These are phyloP conservation scores for Tridacna crocea DNA, from an alignment of 2,888 invertebrate genomes.

Conservation along the genomic window DNA sequence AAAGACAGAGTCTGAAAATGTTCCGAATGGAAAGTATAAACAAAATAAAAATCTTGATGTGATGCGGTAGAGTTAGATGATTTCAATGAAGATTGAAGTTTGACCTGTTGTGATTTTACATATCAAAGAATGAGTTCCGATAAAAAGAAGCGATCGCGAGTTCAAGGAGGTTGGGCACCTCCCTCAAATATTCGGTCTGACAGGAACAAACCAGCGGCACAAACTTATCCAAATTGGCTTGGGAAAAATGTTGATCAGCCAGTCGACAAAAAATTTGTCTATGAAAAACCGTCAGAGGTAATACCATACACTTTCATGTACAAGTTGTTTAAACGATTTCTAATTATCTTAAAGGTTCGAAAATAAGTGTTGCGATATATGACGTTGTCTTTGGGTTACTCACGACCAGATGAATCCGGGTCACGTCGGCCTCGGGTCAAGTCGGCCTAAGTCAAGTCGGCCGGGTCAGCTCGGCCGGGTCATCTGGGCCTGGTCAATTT, in stretches of 20 bases:
- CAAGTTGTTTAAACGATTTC: too few relatives aligned
- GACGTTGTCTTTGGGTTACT: too few relatives aligned
- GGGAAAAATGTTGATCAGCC: constrained; percentile 74
- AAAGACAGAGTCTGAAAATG: too few relatives aligned
- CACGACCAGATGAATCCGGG: too few relatives aligned
- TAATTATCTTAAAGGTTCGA: too few relatives aligned
- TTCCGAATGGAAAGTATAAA: not conserved
- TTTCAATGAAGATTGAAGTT: not conserved
- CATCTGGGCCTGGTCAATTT: not conserved
- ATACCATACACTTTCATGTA: not conserved
- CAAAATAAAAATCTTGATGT: not conserved
- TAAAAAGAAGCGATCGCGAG: constrained; percentile 71
- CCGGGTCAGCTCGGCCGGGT: not conserved
- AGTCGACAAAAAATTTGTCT: constrained; percentile 70
- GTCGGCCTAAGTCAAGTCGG: not conserved
- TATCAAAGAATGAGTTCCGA: constrained; percentile 66
- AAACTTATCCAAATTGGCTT: constrained; percentile 68
- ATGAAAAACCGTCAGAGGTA: constrained; percentile 72
- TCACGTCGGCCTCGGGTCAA: not conserved
- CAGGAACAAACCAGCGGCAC: constrained; percentile 67
- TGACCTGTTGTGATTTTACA: not conserved
- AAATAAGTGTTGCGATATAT: too few relatives aligned
- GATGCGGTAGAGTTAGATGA: too few relatives aligned
- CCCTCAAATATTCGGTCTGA: constrained; percentile 71
- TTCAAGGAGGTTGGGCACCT: constrained; percentile 80